phyloP scores from a whole-genome alignment of 1,140 invertebrate species.

The Zeugodacus cucurbitae region DNA sequence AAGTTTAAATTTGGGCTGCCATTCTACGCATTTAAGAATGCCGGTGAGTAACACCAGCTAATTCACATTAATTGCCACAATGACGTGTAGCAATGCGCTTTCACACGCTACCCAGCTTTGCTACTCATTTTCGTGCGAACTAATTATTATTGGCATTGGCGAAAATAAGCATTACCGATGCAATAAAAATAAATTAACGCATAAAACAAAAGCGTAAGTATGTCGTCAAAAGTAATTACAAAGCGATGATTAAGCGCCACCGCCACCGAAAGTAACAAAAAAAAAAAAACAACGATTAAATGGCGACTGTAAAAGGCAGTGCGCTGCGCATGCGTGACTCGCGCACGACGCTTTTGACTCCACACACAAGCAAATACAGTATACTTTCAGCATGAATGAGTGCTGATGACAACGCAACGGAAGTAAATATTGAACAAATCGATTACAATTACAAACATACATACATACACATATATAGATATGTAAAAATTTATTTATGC shows the following conservation, averaged over 20 bases:
- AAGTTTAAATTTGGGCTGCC: too few species aligned
- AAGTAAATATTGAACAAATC: slow-evolving; percentile 8
- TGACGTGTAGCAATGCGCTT: not conserved
- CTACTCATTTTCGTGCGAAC: not conserved
- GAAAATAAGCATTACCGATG: not conserved
- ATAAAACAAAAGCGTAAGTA: not conserved
- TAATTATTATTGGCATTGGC: not conserved
- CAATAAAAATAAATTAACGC: not conserved
- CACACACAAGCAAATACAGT: not conserved
- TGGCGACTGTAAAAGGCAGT: slow-evolving; percentile 2
- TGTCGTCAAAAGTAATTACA: not conserved
- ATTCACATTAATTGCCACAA: not conserved
- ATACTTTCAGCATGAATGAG: not conserved
- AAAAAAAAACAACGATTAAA: not conserved
- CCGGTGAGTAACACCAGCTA: not conserved
- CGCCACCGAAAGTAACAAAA: too few species aligned
- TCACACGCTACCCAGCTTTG: not conserved
- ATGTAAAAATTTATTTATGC: not conserved
- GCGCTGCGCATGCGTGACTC: not conserved
- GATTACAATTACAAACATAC: not conserved
- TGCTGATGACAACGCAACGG: not conserved
- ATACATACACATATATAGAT: not conserved
- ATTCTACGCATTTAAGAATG: not conserved
- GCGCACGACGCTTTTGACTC: not conserved
- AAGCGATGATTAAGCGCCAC: not conserved